phyloP scores from a whole-genome alignment of 2,797 vertebrate genomes.

The Rhinophrynus dorsalis region DNA sequence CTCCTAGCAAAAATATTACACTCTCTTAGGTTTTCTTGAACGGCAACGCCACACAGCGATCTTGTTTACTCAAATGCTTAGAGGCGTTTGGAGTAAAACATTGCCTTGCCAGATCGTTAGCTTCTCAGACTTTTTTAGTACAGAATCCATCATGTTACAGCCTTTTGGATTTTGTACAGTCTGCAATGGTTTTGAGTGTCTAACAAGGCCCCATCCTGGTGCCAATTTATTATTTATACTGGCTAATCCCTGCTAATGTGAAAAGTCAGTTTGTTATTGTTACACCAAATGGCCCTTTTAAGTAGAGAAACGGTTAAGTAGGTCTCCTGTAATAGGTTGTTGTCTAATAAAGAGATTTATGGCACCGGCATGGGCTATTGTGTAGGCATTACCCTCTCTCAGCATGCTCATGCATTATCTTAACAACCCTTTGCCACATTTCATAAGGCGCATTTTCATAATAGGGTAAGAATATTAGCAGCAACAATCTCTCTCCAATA shows the following conservation, averaged over 20 bases:
- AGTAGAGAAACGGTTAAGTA: conserved; percentile 70
- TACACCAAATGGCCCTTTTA: conserved; percentile 65
- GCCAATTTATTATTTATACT: conserved; percentile 69
- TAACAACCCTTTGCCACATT: conserved; percentile 70
- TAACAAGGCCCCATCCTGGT: conserved; percentile 54
- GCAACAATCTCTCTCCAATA: conserved; percentile 79
- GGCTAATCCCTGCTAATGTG: conserved; percentile 69
- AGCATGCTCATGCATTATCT: conserved; percentile 71
- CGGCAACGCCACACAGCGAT: not conserved
- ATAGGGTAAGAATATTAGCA: conserved; percentile 72
- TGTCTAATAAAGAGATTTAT: conserved; percentile 76
- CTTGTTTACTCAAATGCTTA: conserved; percentile 33
- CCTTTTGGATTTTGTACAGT: conserved; percentile 56
- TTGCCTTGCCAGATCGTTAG: conserved; percentile 27
- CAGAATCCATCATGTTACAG: conserved; percentile 31
- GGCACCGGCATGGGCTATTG: conserved; percentile 68
- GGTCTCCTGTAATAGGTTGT: conserved; percentile 65
- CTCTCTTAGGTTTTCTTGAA: not conserved
- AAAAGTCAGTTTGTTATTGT: conserved; percentile 68
- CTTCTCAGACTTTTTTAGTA: conserved; percentile 46
- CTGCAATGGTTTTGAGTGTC: conserved; percentile 51
- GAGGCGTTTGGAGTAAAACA: conserved; percentile 27
- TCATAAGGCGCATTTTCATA: conserved; percentile 69
- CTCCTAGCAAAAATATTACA: conserved; percentile 6
- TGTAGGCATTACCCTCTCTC: conserved; percentile 71